phyloP scores from a whole-genome alignment of 2,113 vertebrate species.

The Rhinichthys klamathensis region DNA sequence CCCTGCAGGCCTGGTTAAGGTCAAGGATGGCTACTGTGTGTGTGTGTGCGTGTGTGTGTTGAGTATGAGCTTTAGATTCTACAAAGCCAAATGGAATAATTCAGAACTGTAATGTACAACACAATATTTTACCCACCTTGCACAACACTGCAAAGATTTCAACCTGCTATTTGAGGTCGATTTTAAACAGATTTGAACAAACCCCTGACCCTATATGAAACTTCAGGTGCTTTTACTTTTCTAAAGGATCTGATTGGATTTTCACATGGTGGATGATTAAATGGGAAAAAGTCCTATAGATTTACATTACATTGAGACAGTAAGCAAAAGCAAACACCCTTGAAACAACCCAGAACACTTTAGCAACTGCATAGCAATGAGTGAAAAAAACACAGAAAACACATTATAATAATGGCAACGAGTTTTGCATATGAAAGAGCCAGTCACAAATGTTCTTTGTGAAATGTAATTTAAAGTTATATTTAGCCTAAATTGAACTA shows the following conservation, averaged over 20 bases:
- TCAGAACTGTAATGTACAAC: conserved; percentile 26
- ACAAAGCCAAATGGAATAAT: conserved; percentile 41
- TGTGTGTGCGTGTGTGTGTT: conserved; percentile 30
- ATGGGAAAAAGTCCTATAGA: neutral
- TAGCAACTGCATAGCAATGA: neutral
- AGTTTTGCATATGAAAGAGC: neutral
- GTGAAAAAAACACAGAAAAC: neutral
- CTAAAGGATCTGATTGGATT: neutral
- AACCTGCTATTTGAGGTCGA: neutral
- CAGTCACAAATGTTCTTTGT: neutral
- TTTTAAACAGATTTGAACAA: conserved; percentile 7
- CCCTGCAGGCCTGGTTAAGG: conserved; percentile 61
- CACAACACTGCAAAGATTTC: neutral
- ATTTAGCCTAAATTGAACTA: neutral
- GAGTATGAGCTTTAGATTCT: conserved; percentile 19
- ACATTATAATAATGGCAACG: neutral
- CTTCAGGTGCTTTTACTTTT: neutral
- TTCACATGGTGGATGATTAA: neutral
- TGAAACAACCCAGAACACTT: neutral
- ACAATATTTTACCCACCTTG: conserved; percentile 5
- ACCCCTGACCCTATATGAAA: neutral
- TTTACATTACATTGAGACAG: neutral
- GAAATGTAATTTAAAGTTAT: neutral
- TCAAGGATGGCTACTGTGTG: conserved; percentile 53
- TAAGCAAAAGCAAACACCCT: neutral